Conservation (phyloP, 2,113 vertebrate genomes). For the Corythaeola cristata region DNA sequence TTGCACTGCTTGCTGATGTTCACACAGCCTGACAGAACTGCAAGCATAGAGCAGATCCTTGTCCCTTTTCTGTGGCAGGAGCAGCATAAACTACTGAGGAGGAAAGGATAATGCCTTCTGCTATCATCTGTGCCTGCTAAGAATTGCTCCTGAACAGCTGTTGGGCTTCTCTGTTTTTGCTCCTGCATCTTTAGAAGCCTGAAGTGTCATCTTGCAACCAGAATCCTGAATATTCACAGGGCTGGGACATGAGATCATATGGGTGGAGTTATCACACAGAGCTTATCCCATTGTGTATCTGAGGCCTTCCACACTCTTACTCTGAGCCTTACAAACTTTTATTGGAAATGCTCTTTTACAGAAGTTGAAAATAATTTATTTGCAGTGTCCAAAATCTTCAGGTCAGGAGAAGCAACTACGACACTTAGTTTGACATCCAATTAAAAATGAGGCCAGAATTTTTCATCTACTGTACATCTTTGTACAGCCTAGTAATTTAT, state of each 20-base stretch:
- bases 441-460: not conserved
- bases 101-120: not conserved
- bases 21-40: not conserved
- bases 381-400: not conserved
- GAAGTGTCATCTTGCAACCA: not conserved
- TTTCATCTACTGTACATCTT: not conserved
- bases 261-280: not conserved
- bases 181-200: not conserved
- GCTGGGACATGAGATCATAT: not conserved
- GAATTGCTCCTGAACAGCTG: not conserved
- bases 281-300: not conserved
- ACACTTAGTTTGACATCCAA: not conserved
- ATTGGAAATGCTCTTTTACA: not conserved
- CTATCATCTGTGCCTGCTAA: not conserved
- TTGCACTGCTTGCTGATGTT: not conserved
- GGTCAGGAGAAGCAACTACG: not conserved
- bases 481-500: slow-evolving; percentile 18
- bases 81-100: not conserved
- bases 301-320: not conserved
- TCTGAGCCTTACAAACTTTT: not conserved
- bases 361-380: not conserved
- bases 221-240: not conserved
- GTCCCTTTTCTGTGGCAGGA: not conserved
- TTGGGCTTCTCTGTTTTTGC: not conserved
- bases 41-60: not conserved